These are phyloP conservation scores for Tenebrosternarchus preto DNA, from an alignment of 2,113 vertebrate species.

Conservation along the genomic window DNA sequence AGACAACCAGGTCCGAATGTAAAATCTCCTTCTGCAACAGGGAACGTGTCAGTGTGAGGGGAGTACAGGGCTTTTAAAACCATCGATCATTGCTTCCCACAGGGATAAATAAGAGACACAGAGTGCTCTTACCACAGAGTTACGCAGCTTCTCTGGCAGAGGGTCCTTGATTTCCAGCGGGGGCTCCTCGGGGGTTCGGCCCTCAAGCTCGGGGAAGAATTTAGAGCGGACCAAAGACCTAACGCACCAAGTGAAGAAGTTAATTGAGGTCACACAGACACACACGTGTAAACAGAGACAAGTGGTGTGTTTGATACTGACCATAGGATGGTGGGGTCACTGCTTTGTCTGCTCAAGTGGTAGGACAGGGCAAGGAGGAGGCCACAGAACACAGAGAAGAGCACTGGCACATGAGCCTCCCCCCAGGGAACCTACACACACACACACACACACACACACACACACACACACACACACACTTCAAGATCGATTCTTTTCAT, in stretches of 20 bases:
- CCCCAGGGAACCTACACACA: constrained; percentile 80
- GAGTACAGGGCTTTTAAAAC: constrained; percentile 4
- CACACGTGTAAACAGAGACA: background rate
- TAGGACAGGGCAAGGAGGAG: constrained; percentile 87
- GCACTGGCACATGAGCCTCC: constrained; percentile 86
- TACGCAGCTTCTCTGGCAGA: constrained; percentile 83
- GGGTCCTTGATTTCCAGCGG: constrained; percentile 85
- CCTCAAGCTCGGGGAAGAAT: constrained; percentile 84
- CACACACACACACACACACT: background rate
- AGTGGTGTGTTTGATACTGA: constrained; percentile 60
- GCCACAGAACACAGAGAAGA: constrained; percentile 90
- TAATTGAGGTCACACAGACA: background rate
- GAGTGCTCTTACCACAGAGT: constrained; percentile 80
- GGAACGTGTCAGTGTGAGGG: background rate
- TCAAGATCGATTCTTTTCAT: background rate
- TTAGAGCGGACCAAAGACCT: constrained; percentile 86
- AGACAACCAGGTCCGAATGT: constrained; percentile 89
- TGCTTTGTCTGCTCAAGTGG: constrained; percentile 90
- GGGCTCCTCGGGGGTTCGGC: constrained; percentile 80
- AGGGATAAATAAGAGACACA: background rate
- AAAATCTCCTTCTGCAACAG: constrained; percentile 81
- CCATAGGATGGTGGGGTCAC: constrained; percentile 87
- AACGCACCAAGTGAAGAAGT: background rate
- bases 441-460: background rate
- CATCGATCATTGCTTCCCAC: background rate